Evolutionary conservation across 1,140 invertebrate genomes (phyloP), one percentile per base, ranked within the genome.

Genomic region (Ctenoplectra terminalis): DNA sequence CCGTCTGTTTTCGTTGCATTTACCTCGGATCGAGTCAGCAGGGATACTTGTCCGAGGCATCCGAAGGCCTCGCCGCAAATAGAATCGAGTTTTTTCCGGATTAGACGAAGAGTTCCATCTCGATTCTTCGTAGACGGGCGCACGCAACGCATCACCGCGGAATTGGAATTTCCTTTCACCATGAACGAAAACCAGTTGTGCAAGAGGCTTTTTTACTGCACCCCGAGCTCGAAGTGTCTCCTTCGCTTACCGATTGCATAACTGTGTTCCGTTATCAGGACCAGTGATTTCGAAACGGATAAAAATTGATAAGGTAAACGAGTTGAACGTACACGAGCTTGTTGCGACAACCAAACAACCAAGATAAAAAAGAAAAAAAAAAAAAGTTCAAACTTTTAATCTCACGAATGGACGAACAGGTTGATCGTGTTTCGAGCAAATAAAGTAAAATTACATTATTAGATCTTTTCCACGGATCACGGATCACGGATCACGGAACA

Each of bases 111-210:
- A 74, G 60, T 79, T 60, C 60, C 69, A 83, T 79, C 66, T 71
- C 69, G 74, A 86, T 86, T 82, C 54, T 66, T 83, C 70, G 66
- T 71, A 71, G 64, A 73, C 63, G 63, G 77, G 70, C 58, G 48
- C 40, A 31, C 54, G 84, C 83, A 78, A 85, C 81, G 81, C 70
- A 83, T 82, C 84, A 69, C 67, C 79, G 79, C 71, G 79, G 78
- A 87, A 87, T 85, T 26, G 83, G 86, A 83, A 85, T 88, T 87
- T 88, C 87, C 86, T 88, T 85, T 88, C 87, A 83, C 83, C 72
- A 26, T 73, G 67, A 46, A 87, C 56, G 86, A 78, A 72, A 87
- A 87, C 87, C 86, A 76, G 83, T 87, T 81, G 67, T 69, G 73
- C 84, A 67, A 77, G 23, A 29, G 43, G 11, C 60, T 71, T 82